Percentiles rank a stretch among this genome's conserved stretches.
phyloP scores from a whole-genome alignment of 1,140 invertebrate genomes.

The Scaptomyza montana region DNA sequence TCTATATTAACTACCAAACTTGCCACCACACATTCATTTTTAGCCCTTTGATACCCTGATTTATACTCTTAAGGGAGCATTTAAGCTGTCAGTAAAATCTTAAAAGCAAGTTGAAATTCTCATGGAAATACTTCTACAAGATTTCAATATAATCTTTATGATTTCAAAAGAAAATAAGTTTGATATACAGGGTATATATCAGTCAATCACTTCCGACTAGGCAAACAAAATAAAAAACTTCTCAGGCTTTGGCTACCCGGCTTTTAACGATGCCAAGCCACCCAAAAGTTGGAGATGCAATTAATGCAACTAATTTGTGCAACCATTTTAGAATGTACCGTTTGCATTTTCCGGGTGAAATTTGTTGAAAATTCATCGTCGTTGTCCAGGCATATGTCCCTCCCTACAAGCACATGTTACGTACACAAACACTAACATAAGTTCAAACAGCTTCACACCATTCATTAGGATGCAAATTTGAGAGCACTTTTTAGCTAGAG shows the following conservation, averaged over 20 bases:
- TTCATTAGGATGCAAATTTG: constrained; percentile 51
- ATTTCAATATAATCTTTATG: too few relatives aligned
- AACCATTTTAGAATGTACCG: constrained; percentile 4
- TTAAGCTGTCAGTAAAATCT: too few relatives aligned
- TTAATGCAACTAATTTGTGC: constrained; percentile 32
- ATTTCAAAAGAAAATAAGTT: too few relatives aligned
- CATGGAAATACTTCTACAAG: too few relatives aligned
- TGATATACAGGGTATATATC: neutral
- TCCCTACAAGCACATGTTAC: constrained; percentile 2
- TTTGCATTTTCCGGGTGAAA: constrained; percentile 17
- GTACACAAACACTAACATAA: neutral
- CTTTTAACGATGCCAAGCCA: neutral
- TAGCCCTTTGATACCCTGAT: too few relatives aligned
- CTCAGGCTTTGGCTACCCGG: neutral
- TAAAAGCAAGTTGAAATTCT: too few relatives aligned
- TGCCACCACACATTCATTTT: too few relatives aligned
- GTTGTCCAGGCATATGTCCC: constrained; percentile 11
- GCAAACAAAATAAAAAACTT: neutral
- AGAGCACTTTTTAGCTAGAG: constrained; percentile 27
- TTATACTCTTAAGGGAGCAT: neutral
- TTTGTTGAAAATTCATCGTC: constrained; percentile 13
- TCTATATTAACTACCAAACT: neutral
- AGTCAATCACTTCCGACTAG: too few relatives aligned
- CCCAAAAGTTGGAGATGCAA: constrained; percentile 31
- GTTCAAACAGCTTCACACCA: constrained; percentile 38